Percentiles rank a stretch among this genome's conserved stretches.
Evolutionary conservation across 2,888 invertebrate genomes (phyloP).

Genomic region (Phoronis australis): DNA sequence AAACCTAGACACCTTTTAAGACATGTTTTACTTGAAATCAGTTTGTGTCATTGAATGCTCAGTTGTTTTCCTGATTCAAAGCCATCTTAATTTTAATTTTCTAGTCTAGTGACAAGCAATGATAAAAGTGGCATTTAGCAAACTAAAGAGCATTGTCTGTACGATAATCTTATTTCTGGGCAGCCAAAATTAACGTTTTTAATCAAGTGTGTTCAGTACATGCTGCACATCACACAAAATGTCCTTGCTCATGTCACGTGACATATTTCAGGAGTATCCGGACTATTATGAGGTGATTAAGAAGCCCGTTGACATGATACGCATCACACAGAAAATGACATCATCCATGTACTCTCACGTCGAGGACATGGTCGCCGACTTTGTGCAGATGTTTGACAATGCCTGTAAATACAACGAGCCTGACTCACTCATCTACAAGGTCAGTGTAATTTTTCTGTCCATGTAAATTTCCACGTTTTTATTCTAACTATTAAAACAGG

Average conservation of each 20-base stretch:
- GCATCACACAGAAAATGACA: conserved; percentile 84
- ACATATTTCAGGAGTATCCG: conserved; percentile 69
- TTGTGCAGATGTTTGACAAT: conserved; percentile 87
- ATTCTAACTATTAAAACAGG: neutral
- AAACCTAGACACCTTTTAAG: no score
- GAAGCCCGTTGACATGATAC: conserved; percentile 88
- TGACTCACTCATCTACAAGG: conserved; percentile 91
- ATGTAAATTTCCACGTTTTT: neutral
- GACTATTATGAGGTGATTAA: conserved; percentile 94
- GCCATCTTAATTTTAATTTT: no score
- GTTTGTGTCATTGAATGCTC: no score
- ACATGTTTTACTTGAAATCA: no score
- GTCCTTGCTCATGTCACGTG: conserved; percentile 8
- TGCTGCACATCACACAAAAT: no score
- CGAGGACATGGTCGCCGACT: conserved; percentile 82
- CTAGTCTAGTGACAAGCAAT: no score
- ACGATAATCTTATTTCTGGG: no score
- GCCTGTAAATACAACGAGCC: conserved; percentile 96
- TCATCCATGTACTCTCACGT: conserved; percentile 73
- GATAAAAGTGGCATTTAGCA: no score
- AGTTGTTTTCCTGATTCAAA: no score
- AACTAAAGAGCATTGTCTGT: no score
- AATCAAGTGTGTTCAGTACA: no score
- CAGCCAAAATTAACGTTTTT: no score
- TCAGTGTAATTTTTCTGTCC: conserved; percentile 12